Evolutionary conservation across 1,140 invertebrate species (phyloP), one percentile per base, ranked within the genome.

Genomic region (Drosophila teissieri): DNA sequence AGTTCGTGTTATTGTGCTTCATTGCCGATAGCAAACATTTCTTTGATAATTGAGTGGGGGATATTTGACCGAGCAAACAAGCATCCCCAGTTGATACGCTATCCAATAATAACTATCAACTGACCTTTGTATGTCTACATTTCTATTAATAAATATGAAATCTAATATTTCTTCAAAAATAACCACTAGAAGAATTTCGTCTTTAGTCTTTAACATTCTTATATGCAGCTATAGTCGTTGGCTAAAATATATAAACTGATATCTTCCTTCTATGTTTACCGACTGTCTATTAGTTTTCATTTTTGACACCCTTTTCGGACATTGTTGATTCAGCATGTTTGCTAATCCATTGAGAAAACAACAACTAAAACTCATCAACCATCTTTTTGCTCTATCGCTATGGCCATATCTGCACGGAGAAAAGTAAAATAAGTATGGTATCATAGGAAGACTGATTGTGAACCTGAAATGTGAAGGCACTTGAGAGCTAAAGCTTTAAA

Each of bases 241-340:
- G n/a, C 48, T 17, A 24, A 36, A 46, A 40, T 36, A 22, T 15
- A 31, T 31, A 31, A 31, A 10, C 31, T 10, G 7, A 6, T 15
- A 34, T 31, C n/a, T 24, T 8, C 8, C 2, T 8, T 5, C 6
- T 24, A 7, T 17, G 36, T 52, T 12, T 58, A 36, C 5, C 3
- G 27, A 3, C 31, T 10, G n/a, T 44, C 39, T 46, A 22, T 24
- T 39, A 31, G 46, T 65, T 72, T 64, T 40, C 27, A 49, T 46
- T 48, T 58, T 74, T 60, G 17, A 56, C 58, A 81, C 60, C 36
- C 54, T 85, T 76, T 60, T 78, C 55, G 15, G 8, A 61, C 34
- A 40, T 74, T 74, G 53, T 63, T 85, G 69, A 80, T 70, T 55
- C 40, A 67, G 34, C 51, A 42, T 78, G 68, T 78, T 60, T 61